Conservation (phyloP, 1,140 invertebrate species). For the Mesaphorura yosii region DNA sequence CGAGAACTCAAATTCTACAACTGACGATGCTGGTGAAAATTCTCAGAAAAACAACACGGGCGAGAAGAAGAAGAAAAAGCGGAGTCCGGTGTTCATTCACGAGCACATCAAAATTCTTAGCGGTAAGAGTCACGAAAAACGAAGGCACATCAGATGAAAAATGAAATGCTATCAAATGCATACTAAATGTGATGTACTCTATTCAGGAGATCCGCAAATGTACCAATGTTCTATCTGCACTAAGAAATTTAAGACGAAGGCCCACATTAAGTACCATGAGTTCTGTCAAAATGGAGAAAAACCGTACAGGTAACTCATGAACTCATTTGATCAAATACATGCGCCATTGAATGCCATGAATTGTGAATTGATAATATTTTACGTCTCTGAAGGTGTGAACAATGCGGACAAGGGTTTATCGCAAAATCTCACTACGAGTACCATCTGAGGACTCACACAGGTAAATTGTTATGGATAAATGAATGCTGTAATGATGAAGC, state of each 20-base stretch:
- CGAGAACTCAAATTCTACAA: neutral
- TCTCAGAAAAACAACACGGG: too few species aligned
- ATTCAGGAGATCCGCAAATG: conserved; percentile 4
- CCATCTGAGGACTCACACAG: conserved; percentile 37
- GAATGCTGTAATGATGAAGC: neutral
- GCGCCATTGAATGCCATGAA: conserved; percentile 35
- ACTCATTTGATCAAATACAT: conserved; percentile 45
- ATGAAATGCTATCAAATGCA: neutral
- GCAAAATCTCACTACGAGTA: conserved; percentile 32
- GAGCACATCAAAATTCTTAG: conserved; percentile 25
- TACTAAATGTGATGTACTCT: neutral
- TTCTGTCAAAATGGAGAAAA: conserved; percentile 31
- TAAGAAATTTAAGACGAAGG: conserved; percentile 45
- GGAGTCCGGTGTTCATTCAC: conserved; percentile 25
- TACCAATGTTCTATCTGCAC: conserved; percentile 44
- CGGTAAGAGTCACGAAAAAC: conserved; percentile 16
- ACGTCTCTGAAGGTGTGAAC: conserved; percentile 29
- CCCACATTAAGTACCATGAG: conserved; percentile 35
- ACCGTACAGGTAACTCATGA: conserved; percentile 35
- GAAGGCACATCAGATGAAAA: too few species aligned
- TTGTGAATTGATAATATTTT: conserved; percentile 30
- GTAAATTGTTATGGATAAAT: conserved; percentile 27
- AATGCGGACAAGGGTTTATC: conserved; percentile 32
- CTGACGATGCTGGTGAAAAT: neutral
- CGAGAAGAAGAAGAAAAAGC: conserved; percentile 25